Base-by-base conservation (phyloP, 2,888 invertebrate species). In the Pseudococcus viburni region DNA sequence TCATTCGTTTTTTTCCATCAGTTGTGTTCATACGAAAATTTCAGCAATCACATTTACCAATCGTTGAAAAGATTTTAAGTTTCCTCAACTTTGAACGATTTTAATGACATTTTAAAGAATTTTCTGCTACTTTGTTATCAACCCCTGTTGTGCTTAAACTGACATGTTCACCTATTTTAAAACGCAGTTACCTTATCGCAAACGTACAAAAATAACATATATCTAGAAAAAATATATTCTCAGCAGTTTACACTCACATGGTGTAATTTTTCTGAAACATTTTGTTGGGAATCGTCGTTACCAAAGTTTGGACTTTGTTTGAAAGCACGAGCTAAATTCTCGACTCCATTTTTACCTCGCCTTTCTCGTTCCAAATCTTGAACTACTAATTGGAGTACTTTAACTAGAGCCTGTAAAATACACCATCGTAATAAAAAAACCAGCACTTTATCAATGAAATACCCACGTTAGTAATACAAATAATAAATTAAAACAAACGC, bases 361-460 rank as follows among this genome's bases (percentile, higher is more conserved):
- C 96, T 93, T 91, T 98, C 98, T 59, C 97, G 93, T 90, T 98
- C 98, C 90, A 97, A 94, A 91, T 98, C 98, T 90, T 96, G 96
- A 90, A 96, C 95, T 88, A 98, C 95, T 91, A 97, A 92, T 90
- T 97, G 96, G 55, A 98, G 92, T 86, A 98, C 94, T 91, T 97
- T 96, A 88, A 97, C 93, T 89, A 98, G 92, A 5, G 97, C 95
- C 94, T 96, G 92, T 19, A 68, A 73, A 73, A 84, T 87, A 85
- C 51, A 84, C 88, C 64, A 22, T 55, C 26, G 73, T 26, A 64
- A 85, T 80, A 42, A 12, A 51, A n/a, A 51, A 15, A 51, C 51
- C 1, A 12, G 51, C 15, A 15, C 51, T 33, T 51, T 51, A 51
- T 46, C 46, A 46, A 15, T 51, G 48, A 12, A 51, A 51, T 51